Base-by-base conservation (phyloP, 1,140 invertebrate species). In the Ips nitidus region DNA sequence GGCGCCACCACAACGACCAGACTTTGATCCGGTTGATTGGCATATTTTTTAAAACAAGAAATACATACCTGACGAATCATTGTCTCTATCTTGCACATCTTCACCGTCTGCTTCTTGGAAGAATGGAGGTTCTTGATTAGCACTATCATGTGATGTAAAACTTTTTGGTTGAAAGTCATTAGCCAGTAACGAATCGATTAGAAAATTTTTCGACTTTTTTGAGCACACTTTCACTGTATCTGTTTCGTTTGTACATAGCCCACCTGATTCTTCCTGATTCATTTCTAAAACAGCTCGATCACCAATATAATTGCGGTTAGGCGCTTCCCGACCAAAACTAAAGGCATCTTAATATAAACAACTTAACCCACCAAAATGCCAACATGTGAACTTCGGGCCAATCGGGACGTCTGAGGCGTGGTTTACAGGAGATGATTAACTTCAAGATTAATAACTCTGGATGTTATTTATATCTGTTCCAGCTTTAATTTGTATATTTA, bases 201-300 rank as follows among this genome's bases (percentile, higher is more conserved):
- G 38, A 40, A 61, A 61, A 61, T 61, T 61, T 37, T 47, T 61
- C 5, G 59, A 61, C 8, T 61, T 61, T n/a, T 61, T 47, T 2
- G 59, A 45, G 22, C 59, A 47, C 5, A n/a, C 47, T 37, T 61
- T 61, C 59, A 47, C 41, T 36, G 4, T 41, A 41, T 47, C n/a
- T 47, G 45, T 47, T 5, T 47, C 45, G 45, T 47, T n/a, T 5
- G 4, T 47, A 5, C n/a, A 47, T 1, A 4, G 45, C 45, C 4
- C n/a, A 47, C 4, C 45, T n/a, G 45, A 47, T 4, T 47, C 45
- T 47, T 5, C n/a, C 45, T 37, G 37, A 36, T 55, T 37, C n/a
- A 5, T 37, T 37, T 55, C 52, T n/a, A 7, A 7, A 8, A 36
- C 5, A 55, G 8, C 6, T 8, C 52, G n/a, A 47, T 47, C 4